These are phyloP conservation scores for Charina bottae DNA, from an alignment of 2,113 vertebrate genomes.

Conservation along the genomic window DNA sequence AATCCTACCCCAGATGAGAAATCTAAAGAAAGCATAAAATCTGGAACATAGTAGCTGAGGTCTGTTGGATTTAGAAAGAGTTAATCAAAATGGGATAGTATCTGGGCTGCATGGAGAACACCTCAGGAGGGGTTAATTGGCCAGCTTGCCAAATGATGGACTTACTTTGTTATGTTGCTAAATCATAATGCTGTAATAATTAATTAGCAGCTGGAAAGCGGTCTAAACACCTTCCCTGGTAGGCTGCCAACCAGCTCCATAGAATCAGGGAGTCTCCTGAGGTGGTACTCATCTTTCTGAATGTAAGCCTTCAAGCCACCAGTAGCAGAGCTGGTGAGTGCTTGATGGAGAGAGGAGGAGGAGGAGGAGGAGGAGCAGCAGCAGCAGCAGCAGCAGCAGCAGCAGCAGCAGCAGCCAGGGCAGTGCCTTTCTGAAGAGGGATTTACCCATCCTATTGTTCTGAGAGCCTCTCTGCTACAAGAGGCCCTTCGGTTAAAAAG, in stretches of 20 bases:
- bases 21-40: neutral
- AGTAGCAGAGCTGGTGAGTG: neutral
- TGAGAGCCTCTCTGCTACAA: slow-evolving; percentile 30
- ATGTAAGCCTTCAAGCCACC: neutral
- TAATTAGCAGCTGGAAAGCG: accelerated
- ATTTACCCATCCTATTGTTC: slow-evolving; percentile 29
- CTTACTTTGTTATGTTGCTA: neutral
- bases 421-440: neutral
- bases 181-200: accelerated
- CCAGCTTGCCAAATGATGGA: neutral
- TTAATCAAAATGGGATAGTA: neutral
- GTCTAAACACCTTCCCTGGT: neutral
- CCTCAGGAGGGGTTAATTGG: neutral
- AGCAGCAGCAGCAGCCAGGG: neutral
- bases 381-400: neutral
- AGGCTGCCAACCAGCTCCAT: neutral
- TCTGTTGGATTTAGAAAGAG: accelerated
- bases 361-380: too few relatives aligned
- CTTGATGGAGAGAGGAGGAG: too few relatives aligned
- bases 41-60: neutral
- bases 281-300: neutral
- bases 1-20: neutral
- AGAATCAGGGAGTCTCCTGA: neutral
- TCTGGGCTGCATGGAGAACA: accelerated
- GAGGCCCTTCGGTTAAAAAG: slow-evolving; percentile 58